Evolutionary conservation across 53 echinoderm and acorn worm species (phyloP).

Genomic region (Crossaster papposus): DNA sequence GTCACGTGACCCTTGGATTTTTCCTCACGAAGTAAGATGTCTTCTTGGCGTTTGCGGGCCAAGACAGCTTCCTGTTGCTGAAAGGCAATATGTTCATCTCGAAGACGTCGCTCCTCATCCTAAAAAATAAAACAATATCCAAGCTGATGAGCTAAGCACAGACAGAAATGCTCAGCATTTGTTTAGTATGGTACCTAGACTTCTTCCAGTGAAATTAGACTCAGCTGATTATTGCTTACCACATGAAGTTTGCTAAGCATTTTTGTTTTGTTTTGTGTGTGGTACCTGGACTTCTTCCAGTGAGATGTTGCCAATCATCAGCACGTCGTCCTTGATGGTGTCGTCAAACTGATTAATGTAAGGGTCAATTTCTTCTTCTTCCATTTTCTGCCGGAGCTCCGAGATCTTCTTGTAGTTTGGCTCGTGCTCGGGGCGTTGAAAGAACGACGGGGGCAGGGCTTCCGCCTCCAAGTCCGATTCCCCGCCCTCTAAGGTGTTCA

Average conservation of each 20-base stretch:
- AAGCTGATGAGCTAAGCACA: background rate
- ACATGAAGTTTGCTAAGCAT: no score
- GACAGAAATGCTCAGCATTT: background rate
- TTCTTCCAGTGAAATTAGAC: no score
- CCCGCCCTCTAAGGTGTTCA: slow-evolving; percentile 88
- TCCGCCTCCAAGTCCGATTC: slow-evolving; percentile 91
- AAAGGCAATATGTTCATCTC: slow-evolving; percentile 97
- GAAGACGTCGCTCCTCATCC: slow-evolving; percentile 92
- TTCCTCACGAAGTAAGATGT: slow-evolving; percentile 84
- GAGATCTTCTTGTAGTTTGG: slow-evolving; percentile 94
- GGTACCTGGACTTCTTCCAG: slow-evolving; percentile 98
- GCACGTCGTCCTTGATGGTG: slow-evolving; percentile 88
- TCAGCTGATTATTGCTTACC: no score
- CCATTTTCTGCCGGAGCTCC: slow-evolving; percentile 75
- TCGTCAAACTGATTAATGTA: slow-evolving; percentile 94
- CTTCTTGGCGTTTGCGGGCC: slow-evolving; percentile 86
- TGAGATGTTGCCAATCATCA: slow-evolving; percentile 99
- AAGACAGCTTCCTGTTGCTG: slow-evolving; percentile 92
- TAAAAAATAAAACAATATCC: slow-evolving; percentile 22
- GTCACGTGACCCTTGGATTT: slow-evolving; percentile 90
- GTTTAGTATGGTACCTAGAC: background rate
- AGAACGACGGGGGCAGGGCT: slow-evolving; percentile 81
- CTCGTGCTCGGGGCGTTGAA: slow-evolving; percentile 92
- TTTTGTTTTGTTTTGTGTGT: background rate
- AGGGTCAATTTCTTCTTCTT: slow-evolving; percentile 90